phyloP scores from a whole-genome alignment of 2,797 vertebrate genomes.

The Sebastes steindachneri region DNA sequence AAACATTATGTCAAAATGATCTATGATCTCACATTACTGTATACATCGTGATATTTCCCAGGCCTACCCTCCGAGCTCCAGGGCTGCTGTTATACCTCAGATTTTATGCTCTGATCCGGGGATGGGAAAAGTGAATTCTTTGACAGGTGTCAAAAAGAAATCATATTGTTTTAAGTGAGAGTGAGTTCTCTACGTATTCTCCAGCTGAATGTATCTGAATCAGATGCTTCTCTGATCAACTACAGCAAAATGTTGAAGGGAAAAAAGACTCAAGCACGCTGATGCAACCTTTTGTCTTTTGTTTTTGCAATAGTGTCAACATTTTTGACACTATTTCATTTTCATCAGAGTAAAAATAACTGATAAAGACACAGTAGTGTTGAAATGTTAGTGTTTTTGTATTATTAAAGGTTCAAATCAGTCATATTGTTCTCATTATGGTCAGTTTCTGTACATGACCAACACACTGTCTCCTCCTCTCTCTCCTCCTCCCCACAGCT shows the following conservation, averaged over 20 bases:
- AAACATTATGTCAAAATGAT: neutral
- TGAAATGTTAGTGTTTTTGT: neutral
- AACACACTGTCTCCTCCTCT: neutral
- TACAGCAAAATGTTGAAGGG: neutral
- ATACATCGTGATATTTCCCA: neutral
- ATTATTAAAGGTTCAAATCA: neutral
- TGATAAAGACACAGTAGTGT: neutral
- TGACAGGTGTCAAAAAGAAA: neutral
- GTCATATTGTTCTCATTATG: neutral
- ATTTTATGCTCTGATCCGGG: neutral
- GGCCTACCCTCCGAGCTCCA: neutral
- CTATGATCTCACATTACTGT: neutral
- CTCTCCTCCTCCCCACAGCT: slow-evolving; percentile 81
- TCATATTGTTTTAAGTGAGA: neutral
- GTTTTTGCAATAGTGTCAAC: too few species aligned
- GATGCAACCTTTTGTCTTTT: neutral
- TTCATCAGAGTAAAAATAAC: neutral
- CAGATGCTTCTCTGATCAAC: neutral
- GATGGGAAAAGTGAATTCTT: neutral
- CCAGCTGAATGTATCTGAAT: neutral
- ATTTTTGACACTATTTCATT: neutral
- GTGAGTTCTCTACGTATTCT: neutral
- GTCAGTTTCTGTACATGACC: neutral
- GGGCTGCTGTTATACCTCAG: neutral
- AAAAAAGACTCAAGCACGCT: neutral